These are phyloP conservation scores for Pteromalus puparum DNA, from an alignment of 1,140 invertebrate genomes.

Conservation along the genomic window DNA sequence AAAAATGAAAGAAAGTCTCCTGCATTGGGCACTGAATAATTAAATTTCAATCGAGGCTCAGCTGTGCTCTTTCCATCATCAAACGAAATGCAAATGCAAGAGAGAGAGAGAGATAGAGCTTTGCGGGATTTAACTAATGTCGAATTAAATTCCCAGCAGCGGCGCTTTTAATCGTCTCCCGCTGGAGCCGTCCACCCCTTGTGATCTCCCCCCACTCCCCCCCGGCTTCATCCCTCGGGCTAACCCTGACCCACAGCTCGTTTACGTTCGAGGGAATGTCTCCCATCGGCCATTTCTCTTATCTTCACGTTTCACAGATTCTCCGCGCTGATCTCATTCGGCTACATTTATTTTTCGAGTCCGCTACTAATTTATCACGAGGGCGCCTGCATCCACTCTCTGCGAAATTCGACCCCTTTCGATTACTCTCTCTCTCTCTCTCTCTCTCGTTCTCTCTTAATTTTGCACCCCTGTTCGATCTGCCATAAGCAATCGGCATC, in stretches of 20 bases:
- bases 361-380: background rate
- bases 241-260: conserved; percentile 72
- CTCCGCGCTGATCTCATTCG: background rate
- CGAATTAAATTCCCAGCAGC: conserved; percentile 60
- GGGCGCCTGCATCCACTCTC: too few species aligned
- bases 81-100: conserved; percentile 47
- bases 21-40: conserved; percentile 38
- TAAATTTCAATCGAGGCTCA: conserved; percentile 42
- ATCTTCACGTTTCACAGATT: background rate
- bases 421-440: background rate
- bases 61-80: background rate
- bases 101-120: conserved; percentile 20
- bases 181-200: background rate
- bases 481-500: conserved; percentile 42
- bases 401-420: background rate
- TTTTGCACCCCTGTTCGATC: conserved; percentile 47
- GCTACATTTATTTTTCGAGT: background rate
- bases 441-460: conserved; percentile 47
- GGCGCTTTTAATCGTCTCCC: conserved; percentile 36
- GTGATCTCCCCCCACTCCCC: conserved; percentile 7
- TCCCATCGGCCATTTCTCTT: conserved; percentile 35
- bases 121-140: conserved; percentile 59
- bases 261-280: conserved; percentile 64
- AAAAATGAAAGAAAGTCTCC: background rate
- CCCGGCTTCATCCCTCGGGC: conserved; percentile 50